Percentiles rank a stretch among this genome's conserved stretches.
These are phyloP conservation scores for Colius striatus DNA, from an alignment of 2,113 vertebrate genomes.

Conservation along the genomic window DNA sequence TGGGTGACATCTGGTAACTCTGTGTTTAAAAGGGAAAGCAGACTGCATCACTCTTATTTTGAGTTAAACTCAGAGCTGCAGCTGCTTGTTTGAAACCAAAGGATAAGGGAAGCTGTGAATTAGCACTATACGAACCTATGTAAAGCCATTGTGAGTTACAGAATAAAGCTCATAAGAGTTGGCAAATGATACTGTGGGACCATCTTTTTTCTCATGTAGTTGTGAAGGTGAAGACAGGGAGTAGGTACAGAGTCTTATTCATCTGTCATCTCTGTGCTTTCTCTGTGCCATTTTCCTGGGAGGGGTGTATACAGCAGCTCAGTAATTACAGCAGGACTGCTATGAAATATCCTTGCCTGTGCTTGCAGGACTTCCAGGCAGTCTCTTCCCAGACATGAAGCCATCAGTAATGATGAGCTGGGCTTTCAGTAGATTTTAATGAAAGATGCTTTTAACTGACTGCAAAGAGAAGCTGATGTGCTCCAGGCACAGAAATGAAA, in stretches of 20 bases:
- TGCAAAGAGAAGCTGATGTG: not conserved
- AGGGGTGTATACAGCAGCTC: not conserved
- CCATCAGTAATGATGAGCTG: not conserved
- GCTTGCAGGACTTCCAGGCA: not conserved
- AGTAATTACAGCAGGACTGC: not conserved
- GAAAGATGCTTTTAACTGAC: not conserved
- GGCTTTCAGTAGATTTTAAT: not conserved
- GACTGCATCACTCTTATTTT: not conserved
- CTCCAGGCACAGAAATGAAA: not conserved
- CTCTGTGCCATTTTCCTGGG: not conserved
- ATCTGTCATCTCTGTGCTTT: not conserved
- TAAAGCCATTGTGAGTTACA: not conserved
- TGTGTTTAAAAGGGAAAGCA: not conserved
- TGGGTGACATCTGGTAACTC: not conserved
- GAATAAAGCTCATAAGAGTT: not conserved
- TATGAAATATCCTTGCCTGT: not conserved
- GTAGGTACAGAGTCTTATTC: not conserved
- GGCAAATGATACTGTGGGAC: accelerated
- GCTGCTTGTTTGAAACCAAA: not conserved
- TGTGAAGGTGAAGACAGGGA: not conserved
- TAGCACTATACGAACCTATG: not conserved
- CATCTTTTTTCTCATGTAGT: not conserved
- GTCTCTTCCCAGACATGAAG: not conserved
- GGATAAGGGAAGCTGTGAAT: not conserved
- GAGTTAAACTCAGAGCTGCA: not conserved